Conservation (phyloP, 1,140 invertebrate species). For the Berghia stephanieae region DNA sequence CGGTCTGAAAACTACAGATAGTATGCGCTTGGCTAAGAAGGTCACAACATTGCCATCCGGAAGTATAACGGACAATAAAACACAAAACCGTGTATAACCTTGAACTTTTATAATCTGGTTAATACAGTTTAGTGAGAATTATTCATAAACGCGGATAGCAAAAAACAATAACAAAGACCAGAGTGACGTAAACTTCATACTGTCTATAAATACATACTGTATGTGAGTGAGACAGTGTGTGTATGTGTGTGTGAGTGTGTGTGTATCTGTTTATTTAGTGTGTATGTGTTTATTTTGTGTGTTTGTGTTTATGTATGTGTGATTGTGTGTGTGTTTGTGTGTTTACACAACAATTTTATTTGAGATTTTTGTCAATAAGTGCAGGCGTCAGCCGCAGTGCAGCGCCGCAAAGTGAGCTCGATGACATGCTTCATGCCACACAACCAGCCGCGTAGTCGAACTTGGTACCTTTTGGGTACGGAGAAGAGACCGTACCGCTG, state of each 20-base stretch:
- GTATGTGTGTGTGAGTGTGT: slow-evolving; percentile 29
- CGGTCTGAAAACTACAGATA: too few relatives aligned
- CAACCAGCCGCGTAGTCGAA: neutral
- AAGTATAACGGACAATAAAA: neutral
- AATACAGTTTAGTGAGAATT: neutral
- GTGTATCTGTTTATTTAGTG: too few relatives aligned
- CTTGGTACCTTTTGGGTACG: neutral
- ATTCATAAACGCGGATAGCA: neutral
- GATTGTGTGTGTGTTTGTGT: slow-evolving; percentile 22
- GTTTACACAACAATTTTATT: too few relatives aligned
- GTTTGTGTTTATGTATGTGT: slow-evolving; percentile 15
- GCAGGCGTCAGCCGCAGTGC: too few relatives aligned
- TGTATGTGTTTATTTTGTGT: too few relatives aligned
- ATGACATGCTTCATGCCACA: neutral
- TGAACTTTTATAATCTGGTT: neutral
- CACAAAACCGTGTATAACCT: neutral
- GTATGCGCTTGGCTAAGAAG: too few relatives aligned
- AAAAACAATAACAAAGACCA: neutral
- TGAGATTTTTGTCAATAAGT: too few relatives aligned
- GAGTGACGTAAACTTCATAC: neutral
- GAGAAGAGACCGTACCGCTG: too few relatives aligned
- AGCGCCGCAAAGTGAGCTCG: neutral
- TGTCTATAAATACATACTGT: neutral
- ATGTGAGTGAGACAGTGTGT: slow-evolving; percentile 26
- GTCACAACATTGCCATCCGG: too few relatives aligned